phyloP scores from a whole-genome alignment of 2,888 invertebrate species.

The Pollenia angustigena region DNA sequence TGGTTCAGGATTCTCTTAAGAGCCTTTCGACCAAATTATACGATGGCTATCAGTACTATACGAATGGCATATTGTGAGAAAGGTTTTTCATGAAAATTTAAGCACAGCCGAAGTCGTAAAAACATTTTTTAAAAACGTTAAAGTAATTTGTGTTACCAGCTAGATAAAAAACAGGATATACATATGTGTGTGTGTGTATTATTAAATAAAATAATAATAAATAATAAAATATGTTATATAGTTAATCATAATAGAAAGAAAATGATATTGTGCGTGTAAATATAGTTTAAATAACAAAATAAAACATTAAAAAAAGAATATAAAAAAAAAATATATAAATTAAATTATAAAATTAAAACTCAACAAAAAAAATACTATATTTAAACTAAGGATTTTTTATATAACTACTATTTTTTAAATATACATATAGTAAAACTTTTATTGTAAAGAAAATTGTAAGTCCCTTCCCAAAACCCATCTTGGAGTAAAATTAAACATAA shows the following conservation, averaged over 20 bases:
- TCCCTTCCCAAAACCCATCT: not conserved
- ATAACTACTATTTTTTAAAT: slow-evolving; percentile 49
- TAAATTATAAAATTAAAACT: slow-evolving; percentile 23
- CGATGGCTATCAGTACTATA: slow-evolving; percentile 99
- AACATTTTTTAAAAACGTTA: not conserved
- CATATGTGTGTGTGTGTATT: slow-evolving; percentile 14
- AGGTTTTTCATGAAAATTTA: slow-evolving; percentile 85
- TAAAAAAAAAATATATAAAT: slow-evolving; percentile 50
- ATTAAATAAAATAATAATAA: slow-evolving; percentile 17
- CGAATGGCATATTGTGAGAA: slow-evolving; percentile 93
- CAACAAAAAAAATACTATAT: slow-evolving; percentile 25
- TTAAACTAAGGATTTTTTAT: slow-evolving; percentile 61
- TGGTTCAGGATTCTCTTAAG: slow-evolving; percentile 97
- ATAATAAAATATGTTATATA: not conserved
- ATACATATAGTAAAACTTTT: slow-evolving; percentile 47
- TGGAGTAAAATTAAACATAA: not conserved
- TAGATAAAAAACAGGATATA: not conserved
- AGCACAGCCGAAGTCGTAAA: slow-evolving; percentile 65
- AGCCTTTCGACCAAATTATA: slow-evolving; percentile 98
- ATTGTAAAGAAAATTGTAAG: slow-evolving; percentile 14
- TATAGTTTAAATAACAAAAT: slow-evolving; percentile 60
- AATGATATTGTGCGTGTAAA: slow-evolving; percentile 63
- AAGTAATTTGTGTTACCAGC: not conserved
- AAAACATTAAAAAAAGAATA: slow-evolving; percentile 49
- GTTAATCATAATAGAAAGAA: slow-evolving; percentile 16